Evolutionary conservation across 1,140 invertebrate species (phyloP).

Genomic region (Calosoma granatense): DNA sequence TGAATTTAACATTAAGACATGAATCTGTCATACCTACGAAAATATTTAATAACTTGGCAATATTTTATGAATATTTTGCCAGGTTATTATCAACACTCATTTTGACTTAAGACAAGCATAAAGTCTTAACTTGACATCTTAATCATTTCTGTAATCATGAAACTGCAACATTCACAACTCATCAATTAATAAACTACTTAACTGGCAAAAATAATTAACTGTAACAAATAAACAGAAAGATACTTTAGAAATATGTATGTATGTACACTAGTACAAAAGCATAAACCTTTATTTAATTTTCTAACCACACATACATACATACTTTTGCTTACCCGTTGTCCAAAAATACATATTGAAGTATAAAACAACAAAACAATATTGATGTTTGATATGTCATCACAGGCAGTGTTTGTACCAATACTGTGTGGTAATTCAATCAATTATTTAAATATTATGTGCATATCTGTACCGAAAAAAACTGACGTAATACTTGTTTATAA

Average conservation of each 20-base stretch:
- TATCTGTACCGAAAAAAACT: too few species aligned
- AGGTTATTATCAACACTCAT: background rate
- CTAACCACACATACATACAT: background rate
- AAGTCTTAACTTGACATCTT: too few species aligned
- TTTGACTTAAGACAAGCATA: background rate
- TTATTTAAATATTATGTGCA: too few species aligned
- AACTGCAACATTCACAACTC: too few species aligned
- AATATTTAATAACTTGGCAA: too few species aligned
- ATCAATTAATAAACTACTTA: too few species aligned
- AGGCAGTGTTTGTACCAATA: too few species aligned
- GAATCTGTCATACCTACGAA: too few species aligned
- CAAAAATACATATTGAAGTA: background rate
- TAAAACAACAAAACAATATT: background rate
- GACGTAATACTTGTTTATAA: too few species aligned
- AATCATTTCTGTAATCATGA: too few species aligned
- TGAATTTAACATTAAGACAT: too few species aligned
- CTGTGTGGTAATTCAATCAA: too few species aligned
- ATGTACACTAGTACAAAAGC: background rate
- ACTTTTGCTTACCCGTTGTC: background rate
- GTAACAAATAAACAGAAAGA: background rate
- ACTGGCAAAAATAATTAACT: background rate
- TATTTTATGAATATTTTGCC: background rate
- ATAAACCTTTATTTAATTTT: background rate
- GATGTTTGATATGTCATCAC: background rate
- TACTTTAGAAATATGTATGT: background rate